These are phyloP conservation scores for Caerostris extrusa DNA, from an alignment of 1,140 invertebrate species.

Conservation along the genomic window DNA sequence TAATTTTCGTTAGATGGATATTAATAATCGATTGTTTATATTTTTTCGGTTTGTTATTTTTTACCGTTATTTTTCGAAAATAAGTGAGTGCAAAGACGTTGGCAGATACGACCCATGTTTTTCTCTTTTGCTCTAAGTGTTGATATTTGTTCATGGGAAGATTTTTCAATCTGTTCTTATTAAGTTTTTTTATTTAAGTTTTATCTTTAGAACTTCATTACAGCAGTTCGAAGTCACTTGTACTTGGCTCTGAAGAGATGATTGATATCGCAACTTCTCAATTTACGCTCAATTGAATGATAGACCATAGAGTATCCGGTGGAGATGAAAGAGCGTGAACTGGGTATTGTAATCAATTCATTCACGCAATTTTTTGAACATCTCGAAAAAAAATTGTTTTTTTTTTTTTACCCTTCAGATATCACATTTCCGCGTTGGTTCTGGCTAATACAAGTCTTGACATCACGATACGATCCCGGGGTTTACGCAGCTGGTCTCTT, in stretches of 20 bases:
- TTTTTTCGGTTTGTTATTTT: no score
- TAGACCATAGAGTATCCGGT: constrained; percentile 18
- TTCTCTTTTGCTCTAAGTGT: no score
- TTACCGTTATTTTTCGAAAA: no score
- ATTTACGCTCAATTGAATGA: constrained; percentile 34
- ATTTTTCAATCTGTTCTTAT: no score
- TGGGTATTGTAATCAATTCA: constrained; percentile 54
- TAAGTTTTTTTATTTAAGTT: no score
- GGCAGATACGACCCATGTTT: no score
- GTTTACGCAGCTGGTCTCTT: constrained; percentile 68
- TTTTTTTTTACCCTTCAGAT: background rate
- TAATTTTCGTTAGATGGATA: no score
- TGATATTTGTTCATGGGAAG: no score
- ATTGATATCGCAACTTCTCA: constrained; percentile 2
- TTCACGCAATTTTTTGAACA: constrained; percentile 15
- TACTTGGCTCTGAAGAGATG: background rate
- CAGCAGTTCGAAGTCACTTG: background rate
- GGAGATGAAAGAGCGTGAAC: constrained; percentile 23
- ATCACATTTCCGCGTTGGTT: constrained; percentile 51
- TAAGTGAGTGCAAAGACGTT: no score
- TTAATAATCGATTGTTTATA: no score
- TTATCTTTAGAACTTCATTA: no score
- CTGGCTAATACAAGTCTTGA: constrained; percentile 66
- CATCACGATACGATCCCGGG: constrained; percentile 29
- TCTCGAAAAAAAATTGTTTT: constrained; percentile 1